These are phyloP conservation scores for Pharmacophagus antenor DNA, from an alignment of 2,888 invertebrate species.

Conservation along the genomic window DNA sequence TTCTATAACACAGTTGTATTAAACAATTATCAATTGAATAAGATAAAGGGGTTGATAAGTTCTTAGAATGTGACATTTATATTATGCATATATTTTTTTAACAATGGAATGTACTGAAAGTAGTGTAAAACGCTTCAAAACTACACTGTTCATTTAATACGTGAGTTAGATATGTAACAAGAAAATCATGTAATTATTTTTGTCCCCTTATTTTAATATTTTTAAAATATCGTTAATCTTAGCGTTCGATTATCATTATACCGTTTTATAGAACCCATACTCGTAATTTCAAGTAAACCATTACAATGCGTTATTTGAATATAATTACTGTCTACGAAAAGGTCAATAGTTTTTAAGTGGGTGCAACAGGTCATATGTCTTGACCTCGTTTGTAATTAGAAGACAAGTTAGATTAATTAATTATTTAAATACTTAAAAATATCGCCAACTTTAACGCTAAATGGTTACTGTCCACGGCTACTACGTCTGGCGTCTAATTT, in stretches of 20 bases:
- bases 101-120: no score
- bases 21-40: no score
- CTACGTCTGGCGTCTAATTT: not conserved
- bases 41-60: no score
- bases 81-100: no score
- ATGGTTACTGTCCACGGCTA: not conserved
- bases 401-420: not conserved
- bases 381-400: slow-evolving; percentile 3
- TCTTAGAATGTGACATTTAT: no score
- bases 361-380: slow-evolving; percentile 1
- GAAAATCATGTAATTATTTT: no score
- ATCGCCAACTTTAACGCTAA: not conserved
- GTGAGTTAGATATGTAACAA: no score
- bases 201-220: no score
- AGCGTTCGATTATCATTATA: not conserved
- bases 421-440: not conserved
- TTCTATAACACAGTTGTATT: no score
- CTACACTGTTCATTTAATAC: no score
- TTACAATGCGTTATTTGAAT: not conserved
- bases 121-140: no score
- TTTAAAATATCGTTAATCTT: no score
- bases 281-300: not conserved
- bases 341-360: not conserved
- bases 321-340: not conserved
- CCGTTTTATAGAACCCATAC: not conserved